These are phyloP conservation scores for Tinamus major DNA, from an alignment of 2,797 vertebrate species.

Conservation along the genomic window DNA sequence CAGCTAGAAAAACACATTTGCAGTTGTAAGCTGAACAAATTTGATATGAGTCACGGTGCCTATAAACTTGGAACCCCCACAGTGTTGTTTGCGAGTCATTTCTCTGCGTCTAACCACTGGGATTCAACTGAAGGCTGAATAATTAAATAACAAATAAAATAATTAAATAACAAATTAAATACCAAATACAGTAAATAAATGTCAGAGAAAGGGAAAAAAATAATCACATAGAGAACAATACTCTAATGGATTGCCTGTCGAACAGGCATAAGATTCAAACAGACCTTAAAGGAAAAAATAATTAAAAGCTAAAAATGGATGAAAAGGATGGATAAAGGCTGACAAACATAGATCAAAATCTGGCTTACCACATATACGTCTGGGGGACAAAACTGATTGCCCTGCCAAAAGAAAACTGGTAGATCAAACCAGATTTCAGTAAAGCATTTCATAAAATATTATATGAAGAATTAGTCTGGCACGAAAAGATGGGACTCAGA, in stretches of 20 bases:
- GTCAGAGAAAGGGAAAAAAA: neutral
- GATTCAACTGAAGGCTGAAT: neutral
- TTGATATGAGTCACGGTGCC: slow-evolving; percentile 11
- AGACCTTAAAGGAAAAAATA: slow-evolving; percentile 6
- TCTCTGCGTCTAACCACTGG: neutral
- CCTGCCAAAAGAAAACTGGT: neutral
- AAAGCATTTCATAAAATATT: neutral
- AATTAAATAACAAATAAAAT: neutral
- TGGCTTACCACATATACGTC: rapidly evolving
- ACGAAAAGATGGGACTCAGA: neutral
- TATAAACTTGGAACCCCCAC: slow-evolving; percentile 29
- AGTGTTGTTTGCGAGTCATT: neutral
- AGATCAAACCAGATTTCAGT: neutral
- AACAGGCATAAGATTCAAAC: neutral
- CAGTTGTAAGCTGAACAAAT: slow-evolving; percentile 30
- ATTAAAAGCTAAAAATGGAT: neutral
- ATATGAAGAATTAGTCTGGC: neutral
- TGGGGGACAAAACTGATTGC: neutral
- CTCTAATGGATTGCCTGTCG: neutral
- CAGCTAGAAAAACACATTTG: slow-evolving; percentile 11
- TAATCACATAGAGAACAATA: neutral
- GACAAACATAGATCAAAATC: neutral
- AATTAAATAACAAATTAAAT: neutral
- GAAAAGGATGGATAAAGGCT: neutral
- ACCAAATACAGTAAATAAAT: neutral